Percentiles rank a stretch among this genome's conserved stretches.
Evolutionary conservation across 1,140 invertebrate species (phyloP).

Genomic region (Heliconius eleuchia): DNA sequence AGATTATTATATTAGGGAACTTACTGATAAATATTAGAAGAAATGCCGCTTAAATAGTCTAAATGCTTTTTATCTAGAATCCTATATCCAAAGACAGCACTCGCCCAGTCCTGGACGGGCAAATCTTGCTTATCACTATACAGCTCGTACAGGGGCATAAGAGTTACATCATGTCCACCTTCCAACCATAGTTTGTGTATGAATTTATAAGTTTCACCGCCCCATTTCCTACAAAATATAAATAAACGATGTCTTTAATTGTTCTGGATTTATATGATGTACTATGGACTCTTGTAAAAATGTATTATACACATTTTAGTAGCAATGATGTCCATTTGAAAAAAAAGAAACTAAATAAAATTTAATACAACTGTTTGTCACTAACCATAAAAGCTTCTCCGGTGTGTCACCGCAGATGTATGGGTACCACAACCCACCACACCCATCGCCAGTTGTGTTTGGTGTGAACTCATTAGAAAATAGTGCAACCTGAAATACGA

Average conservation of each 20-base stretch:
- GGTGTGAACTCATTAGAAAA: conserved; percentile 86
- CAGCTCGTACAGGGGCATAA: conserved; percentile 83
- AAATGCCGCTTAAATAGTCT: conserved; percentile 71
- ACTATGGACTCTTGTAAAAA: too few species aligned
- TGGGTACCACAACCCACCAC: conserved; percentile 89
- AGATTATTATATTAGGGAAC: conserved; percentile 32
- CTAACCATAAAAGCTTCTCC: conserved; percentile 82
- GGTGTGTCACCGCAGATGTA: conserved; percentile 85
- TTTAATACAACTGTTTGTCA: conserved; percentile 21
- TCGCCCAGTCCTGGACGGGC: conserved; percentile 77
- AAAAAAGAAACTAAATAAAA: neutral
- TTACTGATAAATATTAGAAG: conserved; percentile 80
- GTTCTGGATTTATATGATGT: too few species aligned
- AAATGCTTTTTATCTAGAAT: conserved; percentile 78
- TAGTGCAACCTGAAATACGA: conserved; percentile 81
- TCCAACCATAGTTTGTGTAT: conserved; percentile 84
- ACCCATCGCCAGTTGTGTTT: conserved; percentile 89
- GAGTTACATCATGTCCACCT: conserved; percentile 81
- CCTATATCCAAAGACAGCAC: conserved; percentile 82
- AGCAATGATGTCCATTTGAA: neutral
- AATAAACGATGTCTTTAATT: neutral
- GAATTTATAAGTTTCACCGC: conserved; percentile 83
- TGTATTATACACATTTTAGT: neutral
- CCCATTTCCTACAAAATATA: conserved; percentile 83
- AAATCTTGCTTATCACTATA: conserved; percentile 66